Conservation (phyloP, 2,888 invertebrate species). For the Stramonita haemastoma region DNA sequence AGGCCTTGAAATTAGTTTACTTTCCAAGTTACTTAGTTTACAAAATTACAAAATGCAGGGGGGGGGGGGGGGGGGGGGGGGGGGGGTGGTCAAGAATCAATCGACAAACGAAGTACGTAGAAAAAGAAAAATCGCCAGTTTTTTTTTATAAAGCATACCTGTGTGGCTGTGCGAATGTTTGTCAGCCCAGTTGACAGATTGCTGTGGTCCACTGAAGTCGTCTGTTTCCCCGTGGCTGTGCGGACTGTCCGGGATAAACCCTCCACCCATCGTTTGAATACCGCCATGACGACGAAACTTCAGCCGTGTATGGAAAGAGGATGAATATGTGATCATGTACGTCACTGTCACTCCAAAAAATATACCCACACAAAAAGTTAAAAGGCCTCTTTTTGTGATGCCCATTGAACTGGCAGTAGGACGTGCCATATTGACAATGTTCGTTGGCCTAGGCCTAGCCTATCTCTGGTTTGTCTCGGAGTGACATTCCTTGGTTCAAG, state of each 20-base stretch:
- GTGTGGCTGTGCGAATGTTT: constrained; percentile 56
- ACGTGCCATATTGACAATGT: not conserved
- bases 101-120: too few relatives aligned
- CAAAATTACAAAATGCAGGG: too few relatives aligned
- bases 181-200: constrained; percentile 56
- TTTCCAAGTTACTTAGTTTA: too few relatives aligned
- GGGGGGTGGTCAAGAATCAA: too few relatives aligned
- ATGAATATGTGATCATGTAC: constrained; percentile 50
- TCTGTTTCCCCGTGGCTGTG: constrained; percentile 61
- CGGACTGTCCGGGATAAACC: constrained; percentile 57
- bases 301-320: not conserved
- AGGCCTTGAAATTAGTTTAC: too few relatives aligned
- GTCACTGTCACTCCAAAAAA: constrained; percentile 58
- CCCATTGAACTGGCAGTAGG: not conserved
- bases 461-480: not conserved
- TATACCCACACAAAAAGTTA: constrained; percentile 57
- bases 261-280: constrained; percentile 21
- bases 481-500: constrained; percentile 13
- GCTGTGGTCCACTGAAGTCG: constrained; percentile 52
- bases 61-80: too few relatives aligned
- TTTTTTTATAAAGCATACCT: constrained; percentile 44
- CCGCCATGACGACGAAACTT: constrained; percentile 4
- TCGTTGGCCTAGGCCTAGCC: not conserved
- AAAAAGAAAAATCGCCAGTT: too few relatives aligned
- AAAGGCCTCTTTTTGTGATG: constrained; percentile 49